These are phyloP conservation scores for Tachysurus vachellii DNA, from an alignment of 2,113 vertebrate species.

Conservation along the genomic window DNA sequence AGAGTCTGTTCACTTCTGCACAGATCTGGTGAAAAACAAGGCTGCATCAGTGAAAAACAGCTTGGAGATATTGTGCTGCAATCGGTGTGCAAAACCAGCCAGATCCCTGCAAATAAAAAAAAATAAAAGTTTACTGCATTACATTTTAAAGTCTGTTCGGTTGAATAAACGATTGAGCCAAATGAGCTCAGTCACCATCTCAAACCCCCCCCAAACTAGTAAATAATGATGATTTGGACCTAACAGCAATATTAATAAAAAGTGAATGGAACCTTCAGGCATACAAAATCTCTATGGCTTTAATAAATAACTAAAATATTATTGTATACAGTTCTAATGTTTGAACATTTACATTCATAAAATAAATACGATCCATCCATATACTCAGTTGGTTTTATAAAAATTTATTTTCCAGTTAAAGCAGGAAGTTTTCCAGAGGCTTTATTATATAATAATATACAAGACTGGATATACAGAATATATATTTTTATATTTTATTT, in stretches of 20 bases:
- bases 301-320: not conserved
- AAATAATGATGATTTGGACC: not conserved
- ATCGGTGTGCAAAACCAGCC: slow-evolving; percentile 56
- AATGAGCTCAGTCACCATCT: not conserved
- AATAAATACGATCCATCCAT: not conserved
- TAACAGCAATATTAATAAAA: not conserved
- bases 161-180: not conserved
- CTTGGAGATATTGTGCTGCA: slow-evolving; percentile 50
- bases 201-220: not conserved
- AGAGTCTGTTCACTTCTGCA: slow-evolving; percentile 55
- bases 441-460: not conserved
- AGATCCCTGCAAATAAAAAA: slow-evolving; percentile 58
- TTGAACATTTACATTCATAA: not conserved
- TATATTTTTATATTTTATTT: too few species aligned
- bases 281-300: not conserved
- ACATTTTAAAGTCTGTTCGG: too few species aligned
- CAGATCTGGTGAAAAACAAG: slow-evolving; percentile 63
- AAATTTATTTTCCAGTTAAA: not conserved
- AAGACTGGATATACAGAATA: not conserved
- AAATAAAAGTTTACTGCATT: not conserved
- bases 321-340: not conserved
- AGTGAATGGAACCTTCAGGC: not conserved
- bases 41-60: slow-evolving; percentile 53
- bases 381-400: not conserved
- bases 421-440: not conserved